These are phyloP conservation scores for Ophraella communa DNA, from an alignment of 2,888 invertebrate genomes.

Conservation along the genomic window DNA sequence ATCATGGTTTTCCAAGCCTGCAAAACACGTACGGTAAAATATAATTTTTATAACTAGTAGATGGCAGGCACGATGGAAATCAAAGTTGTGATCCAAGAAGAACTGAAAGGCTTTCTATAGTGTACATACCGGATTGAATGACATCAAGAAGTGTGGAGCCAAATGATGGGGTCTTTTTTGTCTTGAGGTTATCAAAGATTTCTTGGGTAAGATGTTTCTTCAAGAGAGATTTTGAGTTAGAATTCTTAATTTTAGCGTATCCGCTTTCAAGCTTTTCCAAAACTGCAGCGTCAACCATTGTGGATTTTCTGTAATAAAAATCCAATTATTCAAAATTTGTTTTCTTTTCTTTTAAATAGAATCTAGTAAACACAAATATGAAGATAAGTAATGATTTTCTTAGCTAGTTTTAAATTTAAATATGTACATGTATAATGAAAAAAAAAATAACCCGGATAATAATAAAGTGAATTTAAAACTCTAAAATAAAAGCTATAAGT, in stretches of 20 bases:
- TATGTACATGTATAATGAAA: too few species aligned
- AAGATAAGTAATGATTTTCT: neutral
- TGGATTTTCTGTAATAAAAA: slow-evolving; percentile 62
- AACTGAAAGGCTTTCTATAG: neutral
- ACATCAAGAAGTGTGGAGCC: slow-evolving; percentile 92
- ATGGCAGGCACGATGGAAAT: neutral
- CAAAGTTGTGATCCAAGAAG: too few species aligned
- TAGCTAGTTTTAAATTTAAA: too few species aligned
- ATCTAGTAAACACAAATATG: neutral
- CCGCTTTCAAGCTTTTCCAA: slow-evolving; percentile 91
- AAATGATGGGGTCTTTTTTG: slow-evolving; percentile 86
- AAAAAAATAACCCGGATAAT: too few species aligned
- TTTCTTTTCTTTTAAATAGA: neutral
- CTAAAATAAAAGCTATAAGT: too few species aligned
- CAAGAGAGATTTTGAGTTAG: slow-evolving; percentile 94
- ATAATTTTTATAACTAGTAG: too few species aligned
- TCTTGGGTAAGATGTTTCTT: slow-evolving; percentile 95
- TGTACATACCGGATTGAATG: slow-evolving; percentile 84
- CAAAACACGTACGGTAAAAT: too few species aligned
- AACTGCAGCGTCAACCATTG: slow-evolving; percentile 90
- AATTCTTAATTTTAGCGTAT: slow-evolving; percentile 83
- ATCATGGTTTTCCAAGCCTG: slow-evolving; percentile 93
- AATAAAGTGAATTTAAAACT: too few species aligned
- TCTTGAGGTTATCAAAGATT: slow-evolving; percentile 89
- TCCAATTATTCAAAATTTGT: neutral